Conservation (phyloP, 2,113 vertebrate species). For the Leuciscus idus region DNA sequence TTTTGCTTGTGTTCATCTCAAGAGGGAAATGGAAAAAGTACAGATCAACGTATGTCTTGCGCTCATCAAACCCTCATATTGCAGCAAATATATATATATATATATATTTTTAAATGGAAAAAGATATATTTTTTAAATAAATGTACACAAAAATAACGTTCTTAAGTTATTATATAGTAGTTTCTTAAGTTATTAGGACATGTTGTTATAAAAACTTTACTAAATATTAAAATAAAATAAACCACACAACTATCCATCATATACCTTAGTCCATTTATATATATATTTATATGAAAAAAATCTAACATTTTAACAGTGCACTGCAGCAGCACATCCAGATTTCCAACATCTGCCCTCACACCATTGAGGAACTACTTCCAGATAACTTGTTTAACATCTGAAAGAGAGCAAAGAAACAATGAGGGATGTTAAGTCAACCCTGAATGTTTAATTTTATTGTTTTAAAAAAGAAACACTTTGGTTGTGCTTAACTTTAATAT, state of each 20-base stretch:
- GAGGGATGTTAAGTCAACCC: neutral
- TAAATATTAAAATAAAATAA: neutral
- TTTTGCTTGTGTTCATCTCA: neutral
- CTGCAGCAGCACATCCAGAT: neutral
- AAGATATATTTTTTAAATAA: neutral
- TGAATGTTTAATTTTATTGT: neutral
- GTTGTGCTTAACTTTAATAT: neutral
- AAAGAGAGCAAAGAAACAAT: slow-evolving; percentile 36
- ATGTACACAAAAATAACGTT: neutral
- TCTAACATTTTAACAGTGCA: neutral
- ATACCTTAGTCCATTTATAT: neutral
- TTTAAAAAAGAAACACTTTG: neutral
- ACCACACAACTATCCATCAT: neutral
- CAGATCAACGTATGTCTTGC: neutral
- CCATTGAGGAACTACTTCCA: slow-evolving; percentile 77
- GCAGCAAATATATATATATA: neutral
- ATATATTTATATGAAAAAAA: neutral
- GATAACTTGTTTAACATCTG: slow-evolving; percentile 79
- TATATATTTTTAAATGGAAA: too few species aligned
- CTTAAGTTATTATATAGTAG: too few species aligned
- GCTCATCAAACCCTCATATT: neutral
- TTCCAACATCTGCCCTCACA: slow-evolving; percentile 64
- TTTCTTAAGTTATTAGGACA: too few species aligned
- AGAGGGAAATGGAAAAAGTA: neutral
- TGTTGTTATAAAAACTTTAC: too few species aligned